Conservation (phyloP, 2,797 vertebrate species). For the Aeoliscus strigatus region DNA sequence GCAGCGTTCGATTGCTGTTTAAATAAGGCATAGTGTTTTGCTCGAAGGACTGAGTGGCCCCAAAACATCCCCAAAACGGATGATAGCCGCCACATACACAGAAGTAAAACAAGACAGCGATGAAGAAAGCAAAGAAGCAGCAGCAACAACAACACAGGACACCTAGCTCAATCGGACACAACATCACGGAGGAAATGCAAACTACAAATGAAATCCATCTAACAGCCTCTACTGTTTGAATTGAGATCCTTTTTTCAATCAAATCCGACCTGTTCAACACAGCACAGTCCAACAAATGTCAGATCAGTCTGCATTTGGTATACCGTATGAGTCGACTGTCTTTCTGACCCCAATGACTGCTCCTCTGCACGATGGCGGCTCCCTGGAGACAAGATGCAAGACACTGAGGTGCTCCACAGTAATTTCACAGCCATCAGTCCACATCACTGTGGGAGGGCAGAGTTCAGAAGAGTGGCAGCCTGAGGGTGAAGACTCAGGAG, state of each 20-base stretch:
- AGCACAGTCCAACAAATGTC: constrained; percentile 3
- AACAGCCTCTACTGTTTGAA: neutral
- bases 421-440: constrained; percentile 60
- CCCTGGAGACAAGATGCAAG: constrained; percentile 36
- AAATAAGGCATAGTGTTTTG: too few species aligned
- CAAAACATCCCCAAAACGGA: too few species aligned
- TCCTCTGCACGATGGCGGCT: constrained; percentile 20
- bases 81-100: too few species aligned
- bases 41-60: too few species aligned
- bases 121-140: too few species aligned
- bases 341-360: constrained; percentile 32
- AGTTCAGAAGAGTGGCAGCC: constrained; percentile 30
- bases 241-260: neutral
- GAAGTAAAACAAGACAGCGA: too few species aligned
- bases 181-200: too few species aligned
- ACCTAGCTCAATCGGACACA: too few species aligned
- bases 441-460: constrained; percentile 26
- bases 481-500: constrained; percentile 9
- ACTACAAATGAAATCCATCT: too few species aligned
- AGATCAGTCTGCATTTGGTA: neutral
- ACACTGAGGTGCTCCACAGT: constrained; percentile 44
- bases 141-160: too few species aligned
- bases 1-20: too few species aligned
- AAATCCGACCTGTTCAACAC: too few species aligned
- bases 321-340: constrained; percentile 19